Evolutionary conservation across 2,797 vertebrate genomes (phyloP), one percentile per base, ranked within the genome.

Genomic region (Siniperca undulata): DNA sequence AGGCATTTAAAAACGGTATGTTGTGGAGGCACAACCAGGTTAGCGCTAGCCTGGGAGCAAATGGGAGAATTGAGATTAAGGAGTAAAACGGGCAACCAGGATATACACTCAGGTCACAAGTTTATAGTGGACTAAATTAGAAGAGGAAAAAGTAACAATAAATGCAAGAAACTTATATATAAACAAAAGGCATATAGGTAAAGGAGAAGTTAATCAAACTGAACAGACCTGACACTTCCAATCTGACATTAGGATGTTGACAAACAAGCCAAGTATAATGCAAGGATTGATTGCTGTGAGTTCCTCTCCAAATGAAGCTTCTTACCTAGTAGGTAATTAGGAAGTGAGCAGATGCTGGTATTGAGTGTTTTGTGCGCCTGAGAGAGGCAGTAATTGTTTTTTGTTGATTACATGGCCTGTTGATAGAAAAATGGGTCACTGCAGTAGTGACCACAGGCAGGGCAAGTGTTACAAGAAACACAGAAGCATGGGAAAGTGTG

Each of bases 271-370:
- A 56, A 70, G 72, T 85, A 88, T 90, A 89, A 90, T 76, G 74
- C 70, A 42, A 40, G 74, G 78, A 93, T 92, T 90, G 92, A 93
- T 93, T 88, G 72, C 85, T 22, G 72, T 27, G 74, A 82, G 88
- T 88, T 91, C 86, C 82, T 78, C 72, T 88, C 81, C 80, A 80
- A 86, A 91, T 90, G 78, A 94, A 91, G 78, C 82, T 73, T 91
- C 83, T 92, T 87, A 91, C 82, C 80, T 83, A 30, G 84, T 70
- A 89, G 88, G 84, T 93, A 89, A 95, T 95, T 94, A 94, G 87
- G 89, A 91, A 88, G 92, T 87, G 87, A 93, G 84, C 89, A 88
- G 90, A 88, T 88, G 86, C 79, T 74, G 83, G 72, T 90, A 93
- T 94, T 81, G 92, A 93, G 74, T 70, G 84, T 74, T 91, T 67